Percentiles rank a stretch among this genome's conserved stretches.
phyloP scores from a whole-genome alignment of 2,888 invertebrate genomes.

The Craniophora ligustri region DNA sequence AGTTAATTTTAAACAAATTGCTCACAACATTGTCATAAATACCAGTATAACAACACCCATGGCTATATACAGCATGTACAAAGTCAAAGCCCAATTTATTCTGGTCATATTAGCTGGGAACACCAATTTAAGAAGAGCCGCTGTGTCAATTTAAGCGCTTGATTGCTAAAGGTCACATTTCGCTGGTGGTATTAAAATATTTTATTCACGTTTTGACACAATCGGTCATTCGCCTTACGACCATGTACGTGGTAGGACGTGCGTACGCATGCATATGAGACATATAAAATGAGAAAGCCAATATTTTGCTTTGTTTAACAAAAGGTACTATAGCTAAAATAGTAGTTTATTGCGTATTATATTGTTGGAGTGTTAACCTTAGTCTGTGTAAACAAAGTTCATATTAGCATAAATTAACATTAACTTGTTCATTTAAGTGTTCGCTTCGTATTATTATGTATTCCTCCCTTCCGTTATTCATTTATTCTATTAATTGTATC shows the following conservation, averaged over 20 bases:
- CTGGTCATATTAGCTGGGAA: slow-evolving; percentile 40
- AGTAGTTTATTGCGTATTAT: slow-evolving; percentile 47
- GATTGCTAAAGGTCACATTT: slow-evolving; percentile 43
- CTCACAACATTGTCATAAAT: slow-evolving; percentile 63
- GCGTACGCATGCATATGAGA: slow-evolving; percentile 61
- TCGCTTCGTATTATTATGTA: slow-evolving; percentile 6
- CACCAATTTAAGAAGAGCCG: slow-evolving; percentile 27
- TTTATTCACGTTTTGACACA: slow-evolving; percentile 73
- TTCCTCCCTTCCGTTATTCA: slow-evolving; percentile 12
- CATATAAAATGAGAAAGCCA: slow-evolving; percentile 60
- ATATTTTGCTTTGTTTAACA: slow-evolving; percentile 59
- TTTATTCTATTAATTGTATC: not conserved
- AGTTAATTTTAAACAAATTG: slow-evolving; percentile 66
- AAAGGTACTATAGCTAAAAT: slow-evolving; percentile 45
- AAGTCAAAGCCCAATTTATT: slow-evolving; percentile 49
- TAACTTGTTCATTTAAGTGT: slow-evolving; percentile 24
- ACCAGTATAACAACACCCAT: slow-evolving; percentile 45
- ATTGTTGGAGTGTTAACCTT: slow-evolving; percentile 44
- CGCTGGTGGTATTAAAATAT: slow-evolving; percentile 60
- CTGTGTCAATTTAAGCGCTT: slow-evolving; percentile 3
- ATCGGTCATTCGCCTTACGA: slow-evolving; percentile 74
- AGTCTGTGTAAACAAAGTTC: slow-evolving; percentile 32
- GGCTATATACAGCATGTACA: slow-evolving; percentile 36
- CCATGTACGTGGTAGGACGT: slow-evolving; percentile 56
- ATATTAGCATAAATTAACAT: slow-evolving; percentile 34